Conservation (phyloP, 2,113 vertebrate genomes). For the Thunnus thynnus region DNA sequence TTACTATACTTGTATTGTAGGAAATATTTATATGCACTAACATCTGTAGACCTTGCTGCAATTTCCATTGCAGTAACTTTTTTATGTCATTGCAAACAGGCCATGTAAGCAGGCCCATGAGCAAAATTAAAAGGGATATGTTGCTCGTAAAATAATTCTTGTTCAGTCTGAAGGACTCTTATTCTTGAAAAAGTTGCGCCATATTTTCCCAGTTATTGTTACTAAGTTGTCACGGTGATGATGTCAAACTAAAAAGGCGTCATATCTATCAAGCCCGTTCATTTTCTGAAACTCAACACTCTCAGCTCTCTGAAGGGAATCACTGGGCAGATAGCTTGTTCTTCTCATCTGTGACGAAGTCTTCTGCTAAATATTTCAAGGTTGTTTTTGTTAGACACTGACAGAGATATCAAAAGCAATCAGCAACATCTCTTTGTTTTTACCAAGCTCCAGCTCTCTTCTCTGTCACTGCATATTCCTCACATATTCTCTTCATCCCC, state of each 20-base stretch:
- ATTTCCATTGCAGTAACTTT: constrained; percentile 12
- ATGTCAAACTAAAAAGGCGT: constrained; percentile 8
- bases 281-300: not conserved
- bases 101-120: not conserved
- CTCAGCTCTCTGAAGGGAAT: constrained; percentile 2
- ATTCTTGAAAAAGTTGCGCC: not conserved
- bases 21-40: not conserved
- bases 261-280: not conserved
- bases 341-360: constrained; percentile 6
- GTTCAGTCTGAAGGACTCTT: not conserved
- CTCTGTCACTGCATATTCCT: constrained; percentile 40
- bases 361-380: constrained; percentile 47
- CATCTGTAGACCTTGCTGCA: not conserved
- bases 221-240: not conserved
- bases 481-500: constrained; percentile 24
- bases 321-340: constrained; percentile 11
- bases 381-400: constrained; percentile 30
- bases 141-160: not conserved
- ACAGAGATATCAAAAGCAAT: constrained; percentile 51
- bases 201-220: not conserved
- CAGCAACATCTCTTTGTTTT: constrained; percentile 49
- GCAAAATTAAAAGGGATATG: not conserved
- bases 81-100: not conserved
- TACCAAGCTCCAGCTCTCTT: constrained; percentile 33
- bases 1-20: not conserved